These are phyloP conservation scores for Caenorhabditis becei DNA, from an alignment of 2,888 invertebrate genomes.

Conservation along the genomic window DNA sequence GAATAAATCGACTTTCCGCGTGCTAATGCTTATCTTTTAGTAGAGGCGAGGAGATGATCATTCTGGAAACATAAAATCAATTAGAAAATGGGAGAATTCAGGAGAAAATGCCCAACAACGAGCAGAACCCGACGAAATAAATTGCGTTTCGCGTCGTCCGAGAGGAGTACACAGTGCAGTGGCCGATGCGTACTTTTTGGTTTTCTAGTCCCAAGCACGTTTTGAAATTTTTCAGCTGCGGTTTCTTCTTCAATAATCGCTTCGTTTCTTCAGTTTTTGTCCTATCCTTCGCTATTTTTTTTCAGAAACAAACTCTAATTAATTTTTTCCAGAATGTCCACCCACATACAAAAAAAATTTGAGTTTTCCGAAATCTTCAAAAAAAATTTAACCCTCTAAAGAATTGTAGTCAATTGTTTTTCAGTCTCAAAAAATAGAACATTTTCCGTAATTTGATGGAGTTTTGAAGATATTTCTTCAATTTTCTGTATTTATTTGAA, in stretches of 20 bases:
- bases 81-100: constrained; percentile 32
- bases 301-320: no score
- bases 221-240: constrained; percentile 2
- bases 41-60: constrained; percentile 64
- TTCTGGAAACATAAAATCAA: constrained; percentile 27
- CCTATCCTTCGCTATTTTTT: no score
- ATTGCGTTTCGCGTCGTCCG: constrained; percentile 7
- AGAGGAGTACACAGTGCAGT: constrained; percentile 31
- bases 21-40: constrained; percentile 67
- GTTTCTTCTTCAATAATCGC: neutral
- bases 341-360: no score
- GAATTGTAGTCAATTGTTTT: no score
- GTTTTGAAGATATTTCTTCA: no score
- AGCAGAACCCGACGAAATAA: constrained; percentile 13
- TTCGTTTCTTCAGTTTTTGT: neutral
- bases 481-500: no score
- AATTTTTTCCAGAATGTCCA: no score
- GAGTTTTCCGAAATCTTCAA: no score
- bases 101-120: neutral
- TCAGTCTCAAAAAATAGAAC: no score
- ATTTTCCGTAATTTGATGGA: no score
- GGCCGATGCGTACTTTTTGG: constrained; percentile 3
- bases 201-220: constrained; percentile 16
- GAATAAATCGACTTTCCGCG: constrained; percentile 67
- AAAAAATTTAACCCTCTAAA: no score